These are phyloP conservation scores for Frankliniella intonsa DNA, from an alignment of 2,888 invertebrate species.

Conservation along the genomic window DNA sequence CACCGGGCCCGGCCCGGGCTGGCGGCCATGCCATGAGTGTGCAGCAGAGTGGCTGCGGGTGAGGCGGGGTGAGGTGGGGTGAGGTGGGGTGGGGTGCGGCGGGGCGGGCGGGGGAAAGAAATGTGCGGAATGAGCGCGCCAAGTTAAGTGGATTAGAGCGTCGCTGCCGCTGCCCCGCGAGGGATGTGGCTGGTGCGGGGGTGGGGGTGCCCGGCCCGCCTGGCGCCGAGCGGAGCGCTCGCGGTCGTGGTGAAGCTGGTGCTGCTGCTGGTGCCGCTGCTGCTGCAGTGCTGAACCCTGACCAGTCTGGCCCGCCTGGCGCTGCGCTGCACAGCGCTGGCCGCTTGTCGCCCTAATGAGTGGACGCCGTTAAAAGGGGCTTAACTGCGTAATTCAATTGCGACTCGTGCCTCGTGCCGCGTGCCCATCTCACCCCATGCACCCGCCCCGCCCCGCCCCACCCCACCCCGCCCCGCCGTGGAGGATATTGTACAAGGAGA, in stretches of 20 bases:
- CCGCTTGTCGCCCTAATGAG: constrained; percentile 9
- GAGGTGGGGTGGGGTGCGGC: neutral
- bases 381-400: constrained; percentile 18
- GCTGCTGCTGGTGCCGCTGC: neutral
- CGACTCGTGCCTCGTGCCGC: neutral
- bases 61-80: neutral
- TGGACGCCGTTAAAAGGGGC: constrained; percentile 12
- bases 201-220: too few relatives aligned
- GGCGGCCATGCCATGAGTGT: too few relatives aligned
- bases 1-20: too few relatives aligned
- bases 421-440: neutral
- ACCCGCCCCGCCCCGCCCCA: neutral
- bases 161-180: neutral
- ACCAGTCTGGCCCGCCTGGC: neutral
- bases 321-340: neutral
- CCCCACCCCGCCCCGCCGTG: neutral
- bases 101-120: neutral
- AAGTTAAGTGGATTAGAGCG: neutral
- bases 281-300: neutral
- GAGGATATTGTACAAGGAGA: neutral
- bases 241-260: neutral
- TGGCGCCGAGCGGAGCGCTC: too few relatives aligned
- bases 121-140: neutral
- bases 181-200: neutral
- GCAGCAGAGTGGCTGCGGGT: constrained; percentile 1